phyloP scores from a whole-genome alignment of 2,888 invertebrate species.

The Neoascia interrupta region DNA sequence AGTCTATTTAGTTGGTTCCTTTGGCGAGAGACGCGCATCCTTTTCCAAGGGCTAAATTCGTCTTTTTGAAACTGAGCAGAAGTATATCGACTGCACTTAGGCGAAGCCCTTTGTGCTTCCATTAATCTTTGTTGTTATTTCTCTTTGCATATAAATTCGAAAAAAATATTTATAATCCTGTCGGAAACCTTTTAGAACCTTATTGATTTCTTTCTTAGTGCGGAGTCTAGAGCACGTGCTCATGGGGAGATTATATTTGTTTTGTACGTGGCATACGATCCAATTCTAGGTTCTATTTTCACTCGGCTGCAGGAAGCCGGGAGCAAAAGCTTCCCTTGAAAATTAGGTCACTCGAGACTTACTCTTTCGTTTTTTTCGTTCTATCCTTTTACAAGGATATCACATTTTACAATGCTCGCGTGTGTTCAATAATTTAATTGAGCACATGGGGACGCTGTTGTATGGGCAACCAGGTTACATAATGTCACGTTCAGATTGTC shows the following conservation, averaged over 20 bases:
- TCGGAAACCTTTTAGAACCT: constrained; percentile 32
- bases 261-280: not conserved
- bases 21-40: constrained; percentile 2
- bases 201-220: not conserved
- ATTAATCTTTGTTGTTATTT: no score
- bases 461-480: not conserved
- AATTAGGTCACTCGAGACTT: constrained; percentile 29
- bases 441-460: constrained; percentile 47
- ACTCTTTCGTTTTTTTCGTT: not conserved
- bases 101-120: not conserved
- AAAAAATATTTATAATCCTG: constrained; percentile 35
- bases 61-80: not conserved
- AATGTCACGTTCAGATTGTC: constrained; percentile 55
- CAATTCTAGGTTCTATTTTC: not conserved
- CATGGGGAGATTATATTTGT: not conserved
- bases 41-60: not conserved
- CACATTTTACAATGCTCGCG: constrained; percentile 23
- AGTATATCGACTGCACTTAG: constrained; percentile 1
- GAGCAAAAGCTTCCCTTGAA: constrained; percentile 2
- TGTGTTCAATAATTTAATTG: constrained; percentile 59
- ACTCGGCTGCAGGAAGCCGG: not conserved
- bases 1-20: not conserved
- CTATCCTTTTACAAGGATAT: not conserved
- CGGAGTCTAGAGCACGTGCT: constrained; percentile 12
- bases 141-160: not conserved